Evolutionary conservation across 2,888 invertebrate species (phyloP), one percentile per base, ranked within the genome.

Genomic region (Deilephila elpenor): DNA sequence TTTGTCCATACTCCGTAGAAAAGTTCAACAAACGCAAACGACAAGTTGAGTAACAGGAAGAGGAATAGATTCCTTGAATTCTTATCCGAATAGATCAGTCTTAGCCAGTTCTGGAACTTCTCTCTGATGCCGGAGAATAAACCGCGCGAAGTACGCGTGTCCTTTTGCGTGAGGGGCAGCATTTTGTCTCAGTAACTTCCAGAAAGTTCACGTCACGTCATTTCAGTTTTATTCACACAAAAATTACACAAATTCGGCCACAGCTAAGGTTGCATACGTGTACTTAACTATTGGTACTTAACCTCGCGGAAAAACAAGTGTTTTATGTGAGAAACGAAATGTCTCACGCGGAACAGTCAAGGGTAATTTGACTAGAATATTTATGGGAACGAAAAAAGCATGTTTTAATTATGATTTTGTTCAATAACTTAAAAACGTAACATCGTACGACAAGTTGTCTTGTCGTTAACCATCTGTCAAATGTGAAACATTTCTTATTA

Each of bases 21-120:
- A 74, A 99, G 95, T 92, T 99, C 99, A 67, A 99, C 98, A 93
- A 99, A 99, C 34, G 99, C 99, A 94, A 99, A 99, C 56, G 98
- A 98, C 78, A 99, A 96, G 92, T 99, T 99, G 59, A 99, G 95
- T 78, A 99, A 82, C 19, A 99, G 95, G 89, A 99, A 99, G 53
- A 99, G 94, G 88, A 99, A 98, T 80, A 99, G 95, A 93, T 99
- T 99, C 86, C 99, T 96, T 1, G 99, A 99, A 91, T 98, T 98
- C 88, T 97, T 96, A 92, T 99, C 99, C 0, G 99, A 96, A 91
- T 98, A 98, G 85, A 99, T 98, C 75, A 99, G 94, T 83, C 99
- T 95, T 79, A 97, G 95, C 97, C 97, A 97, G 84, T 96, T 96
- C 84, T 96, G 95, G 19, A 98, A 84, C 88, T 97, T 97, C 86